Conservation (phyloP, 2,888 invertebrate genomes). For the Zaprionus lineosus region DNA sequence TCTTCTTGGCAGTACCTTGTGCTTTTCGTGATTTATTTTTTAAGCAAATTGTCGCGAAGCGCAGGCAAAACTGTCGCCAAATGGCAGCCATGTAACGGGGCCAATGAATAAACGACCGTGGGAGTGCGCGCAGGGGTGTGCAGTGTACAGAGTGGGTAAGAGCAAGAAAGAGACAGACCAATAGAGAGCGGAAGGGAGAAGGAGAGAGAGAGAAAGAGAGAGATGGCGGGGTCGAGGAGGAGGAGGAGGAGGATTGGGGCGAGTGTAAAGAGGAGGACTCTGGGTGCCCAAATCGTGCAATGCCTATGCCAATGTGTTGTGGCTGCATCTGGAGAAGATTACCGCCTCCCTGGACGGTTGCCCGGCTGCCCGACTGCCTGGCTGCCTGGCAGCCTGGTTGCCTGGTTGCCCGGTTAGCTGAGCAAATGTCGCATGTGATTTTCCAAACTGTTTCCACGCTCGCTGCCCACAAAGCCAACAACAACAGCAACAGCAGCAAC, state of each 20-base stretch:
- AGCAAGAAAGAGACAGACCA: neutral
- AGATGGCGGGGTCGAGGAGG: neutral
- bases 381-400: no score
- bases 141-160: neutral
- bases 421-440: constrained; percentile 82
- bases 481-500: constrained; percentile 29
- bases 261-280: neutral
- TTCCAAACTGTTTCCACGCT: constrained; percentile 83
- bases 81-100: constrained; percentile 74
- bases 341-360: constrained; percentile 54
- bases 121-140: constrained; percentile 39
- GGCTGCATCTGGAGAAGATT: constrained; percentile 68
- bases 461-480: constrained; percentile 81
- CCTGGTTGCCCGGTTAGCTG: no score
- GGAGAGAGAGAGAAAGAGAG: neutral
- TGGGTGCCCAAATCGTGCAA: neutral
- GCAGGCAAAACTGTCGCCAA: constrained; percentile 75
- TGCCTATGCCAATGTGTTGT: constrained; percentile 38
- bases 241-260: neutral
- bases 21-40: constrained; percentile 81
- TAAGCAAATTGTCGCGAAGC: constrained; percentile 77
- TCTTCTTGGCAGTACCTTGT: constrained; percentile 53
- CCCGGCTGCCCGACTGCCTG: no score
- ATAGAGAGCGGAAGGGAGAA: neutral
- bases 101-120: constrained; percentile 60